A percentile compares a stretch with the other conserved stretches of the same genome.
Evolutionary conservation across 1,140 invertebrate species (phyloP).

Genomic region (Asbolus verrucosus): DNA sequence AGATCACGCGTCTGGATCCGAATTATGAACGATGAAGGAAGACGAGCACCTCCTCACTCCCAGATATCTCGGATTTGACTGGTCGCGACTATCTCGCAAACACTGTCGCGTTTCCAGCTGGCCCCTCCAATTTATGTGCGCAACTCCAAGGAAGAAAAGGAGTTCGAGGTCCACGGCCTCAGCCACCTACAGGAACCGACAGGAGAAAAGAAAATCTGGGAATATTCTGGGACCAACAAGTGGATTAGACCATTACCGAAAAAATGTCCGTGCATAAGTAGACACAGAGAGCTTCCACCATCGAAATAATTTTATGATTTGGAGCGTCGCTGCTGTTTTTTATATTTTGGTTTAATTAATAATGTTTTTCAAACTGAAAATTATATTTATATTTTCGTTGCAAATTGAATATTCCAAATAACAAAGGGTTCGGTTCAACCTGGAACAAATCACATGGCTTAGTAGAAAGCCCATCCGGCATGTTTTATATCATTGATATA

Average conservation of each 20-base stretch:
- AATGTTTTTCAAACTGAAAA: no score
- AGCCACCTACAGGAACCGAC: conserved; percentile 5
- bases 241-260: neutral
- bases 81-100: conserved; percentile 14
- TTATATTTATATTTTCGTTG: no score
- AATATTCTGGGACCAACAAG: conserved; percentile 2
- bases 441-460: no score
- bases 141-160: conserved; percentile 20
- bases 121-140: conserved; percentile 26
- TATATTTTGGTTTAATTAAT: no score
- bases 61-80: neutral
- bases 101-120: conserved; percentile 34
- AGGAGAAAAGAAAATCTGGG: conserved; percentile 6
- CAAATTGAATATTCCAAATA: no score
- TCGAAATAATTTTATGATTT: no score
- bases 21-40: neutral
- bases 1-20: neutral
- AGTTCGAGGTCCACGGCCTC: conserved; percentile 19
- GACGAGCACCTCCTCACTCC: neutral
- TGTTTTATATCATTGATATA: no score
- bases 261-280: neutral
- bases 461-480: no score
- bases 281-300: neutral
- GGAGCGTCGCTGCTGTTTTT: no score
- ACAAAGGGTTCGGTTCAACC: no score